phyloP scores from a whole-genome alignment of 1,140 invertebrate species.

The Acyrthosiphon pisum region DNA sequence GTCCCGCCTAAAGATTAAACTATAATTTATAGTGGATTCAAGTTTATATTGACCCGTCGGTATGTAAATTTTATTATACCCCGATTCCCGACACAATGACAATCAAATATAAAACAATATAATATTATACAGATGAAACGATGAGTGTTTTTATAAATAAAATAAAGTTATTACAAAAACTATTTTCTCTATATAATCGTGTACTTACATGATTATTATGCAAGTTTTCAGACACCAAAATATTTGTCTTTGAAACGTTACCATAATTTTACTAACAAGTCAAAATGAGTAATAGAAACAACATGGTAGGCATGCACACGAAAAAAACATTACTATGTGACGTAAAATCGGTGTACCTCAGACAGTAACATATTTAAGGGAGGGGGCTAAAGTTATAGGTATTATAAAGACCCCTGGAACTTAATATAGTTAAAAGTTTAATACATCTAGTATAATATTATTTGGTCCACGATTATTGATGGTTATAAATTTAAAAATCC shows the following conservation, averaged over 20 bases:
- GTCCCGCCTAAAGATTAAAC: neutral
- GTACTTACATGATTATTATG: neutral
- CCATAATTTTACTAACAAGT: neutral
- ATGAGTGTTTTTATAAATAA: neutral
- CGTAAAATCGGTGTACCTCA: neutral
- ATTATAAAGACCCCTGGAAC: too few species aligned
- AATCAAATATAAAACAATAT: neutral
- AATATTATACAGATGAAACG: neutral
- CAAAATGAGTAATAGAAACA: neutral
- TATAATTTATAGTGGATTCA: neutral
- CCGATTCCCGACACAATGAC: neutral
- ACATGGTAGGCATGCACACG: neutral
- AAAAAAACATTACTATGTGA: neutral
- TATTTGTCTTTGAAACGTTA: neutral
- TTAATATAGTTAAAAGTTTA: too few species aligned
- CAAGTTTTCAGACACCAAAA: neutral
- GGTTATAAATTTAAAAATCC: too few species aligned
- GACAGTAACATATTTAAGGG: too few species aligned
- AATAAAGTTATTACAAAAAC: neutral
- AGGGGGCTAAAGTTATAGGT: too few species aligned
- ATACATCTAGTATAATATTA: too few species aligned
- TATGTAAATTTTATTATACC: neutral
- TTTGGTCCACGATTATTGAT: too few species aligned
- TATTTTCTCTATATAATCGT: neutral
- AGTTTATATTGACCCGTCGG: neutral